Conservation (phyloP, 2,113 vertebrate species). For the Stomatorhinus ivindoensis region DNA sequence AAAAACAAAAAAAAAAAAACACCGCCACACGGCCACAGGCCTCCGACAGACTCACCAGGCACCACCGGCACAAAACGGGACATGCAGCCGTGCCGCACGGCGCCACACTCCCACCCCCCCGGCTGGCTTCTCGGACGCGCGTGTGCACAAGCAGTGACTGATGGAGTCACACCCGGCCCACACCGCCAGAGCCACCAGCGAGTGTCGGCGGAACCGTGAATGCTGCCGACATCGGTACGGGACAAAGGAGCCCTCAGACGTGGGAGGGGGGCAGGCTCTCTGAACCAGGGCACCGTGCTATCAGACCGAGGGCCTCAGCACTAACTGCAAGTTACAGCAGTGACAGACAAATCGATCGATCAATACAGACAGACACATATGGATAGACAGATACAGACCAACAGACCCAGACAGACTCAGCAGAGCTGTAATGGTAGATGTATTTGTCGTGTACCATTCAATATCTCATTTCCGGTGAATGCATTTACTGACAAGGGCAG, state of each 20-base stretch:
- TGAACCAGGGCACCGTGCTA: not conserved
- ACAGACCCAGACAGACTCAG: not conserved
- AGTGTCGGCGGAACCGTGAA: not conserved
- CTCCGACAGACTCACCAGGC: not conserved
- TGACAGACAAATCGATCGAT: not conserved
- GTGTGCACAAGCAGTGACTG: not conserved
- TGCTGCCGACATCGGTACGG: not conserved
- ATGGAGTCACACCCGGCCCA: not conserved
- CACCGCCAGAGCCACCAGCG: not conserved
- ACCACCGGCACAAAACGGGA: not conserved
- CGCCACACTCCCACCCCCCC: not conserved
- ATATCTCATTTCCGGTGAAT: not conserved
- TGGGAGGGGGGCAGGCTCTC: accelerated
- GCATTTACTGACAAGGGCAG: not conserved
- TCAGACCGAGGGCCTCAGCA: not conserved
- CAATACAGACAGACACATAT: not conserved
- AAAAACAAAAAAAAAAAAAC: too few relatives aligned
- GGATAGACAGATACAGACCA: not conserved
- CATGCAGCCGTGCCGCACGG: not conserved
- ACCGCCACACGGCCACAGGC: not conserved
- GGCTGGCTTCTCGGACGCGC: not conserved
- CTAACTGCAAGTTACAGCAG: not conserved
- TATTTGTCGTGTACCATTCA: not conserved
- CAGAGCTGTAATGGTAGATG: not conserved
- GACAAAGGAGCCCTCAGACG: not conserved